Percentiles rank a stretch among this genome's conserved stretches.
These are phyloP conservation scores for Pachypeltis micranthus DNA, from an alignment of 1,140 invertebrate species.

Conservation along the genomic window DNA sequence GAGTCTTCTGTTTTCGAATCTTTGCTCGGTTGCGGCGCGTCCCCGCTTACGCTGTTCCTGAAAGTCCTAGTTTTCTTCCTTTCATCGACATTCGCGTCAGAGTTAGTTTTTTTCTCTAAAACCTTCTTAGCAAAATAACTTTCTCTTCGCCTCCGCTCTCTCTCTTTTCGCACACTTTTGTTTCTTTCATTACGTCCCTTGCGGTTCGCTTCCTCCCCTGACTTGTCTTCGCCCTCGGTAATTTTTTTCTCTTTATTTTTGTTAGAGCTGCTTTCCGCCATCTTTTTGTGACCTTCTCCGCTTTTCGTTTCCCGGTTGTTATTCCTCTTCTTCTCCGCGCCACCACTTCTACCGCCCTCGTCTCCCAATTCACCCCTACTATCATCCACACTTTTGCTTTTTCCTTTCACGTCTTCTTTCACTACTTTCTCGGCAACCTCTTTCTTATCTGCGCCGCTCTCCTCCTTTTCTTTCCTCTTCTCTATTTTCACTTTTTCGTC, in stretches of 20 bases:
- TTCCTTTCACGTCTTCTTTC: neutral
- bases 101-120: conserved; percentile 32
- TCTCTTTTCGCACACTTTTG: neutral
- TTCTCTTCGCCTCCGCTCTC: conserved; percentile 25
- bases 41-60: conserved; percentile 5
- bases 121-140: conserved; percentile 36
- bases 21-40: no score
- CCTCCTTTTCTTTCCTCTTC: conserved; percentile 20
- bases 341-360: neutral
- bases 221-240: neutral
- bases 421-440: neutral
- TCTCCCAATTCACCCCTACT: no score
- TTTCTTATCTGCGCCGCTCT: conserved; percentile 10
- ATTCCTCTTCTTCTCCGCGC: neutral
- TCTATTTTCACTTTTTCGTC: conserved; percentile 24
- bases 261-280: no score
- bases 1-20: conserved; percentile 34
- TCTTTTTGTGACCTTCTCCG: neutral
- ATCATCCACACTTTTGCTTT: neutral
- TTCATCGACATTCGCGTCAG: conserved; percentile 18
- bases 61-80: conserved; percentile 17
- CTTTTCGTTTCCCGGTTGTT: neutral
- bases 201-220: neutral
- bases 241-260: no score
- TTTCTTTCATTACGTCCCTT: conserved; percentile 28